phyloP scores from a whole-genome alignment of 2,797 vertebrate species.

The Pseudomugil tenellus region DNA sequence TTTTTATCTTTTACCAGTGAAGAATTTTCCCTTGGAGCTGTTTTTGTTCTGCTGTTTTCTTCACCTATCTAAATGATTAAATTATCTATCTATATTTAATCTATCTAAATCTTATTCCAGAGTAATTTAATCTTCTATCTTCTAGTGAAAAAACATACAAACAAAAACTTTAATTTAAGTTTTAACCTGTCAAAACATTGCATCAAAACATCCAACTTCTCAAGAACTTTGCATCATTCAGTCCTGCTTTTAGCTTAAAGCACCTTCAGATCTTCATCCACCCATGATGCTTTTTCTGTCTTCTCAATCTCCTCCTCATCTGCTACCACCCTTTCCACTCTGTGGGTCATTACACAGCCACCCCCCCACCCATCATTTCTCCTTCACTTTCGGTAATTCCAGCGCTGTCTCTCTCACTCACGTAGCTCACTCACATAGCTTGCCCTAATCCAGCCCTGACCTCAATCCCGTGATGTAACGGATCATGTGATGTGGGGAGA shows the following conservation, averaged over 20 bases:
- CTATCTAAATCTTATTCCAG: no score
- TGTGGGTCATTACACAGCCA: no score
- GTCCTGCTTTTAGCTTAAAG: slow-evolving; percentile 47
- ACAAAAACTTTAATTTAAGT: neutral
- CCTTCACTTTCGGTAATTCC: slow-evolving; percentile 72
- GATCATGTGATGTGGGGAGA: slow-evolving; percentile 79
- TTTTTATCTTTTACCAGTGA: no score
- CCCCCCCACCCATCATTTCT: slow-evolving; percentile 25
- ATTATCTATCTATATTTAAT: no score
- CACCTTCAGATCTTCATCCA: slow-evolving; percentile 22
- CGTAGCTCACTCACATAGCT: slow-evolving; percentile 44
- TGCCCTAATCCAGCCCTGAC: slow-evolving; percentile 84
- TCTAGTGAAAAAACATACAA: neutral
- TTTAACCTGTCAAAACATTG: no score
- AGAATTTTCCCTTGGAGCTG: no score
- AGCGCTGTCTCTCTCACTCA: slow-evolving; percentile 56
- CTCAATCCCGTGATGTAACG: slow-evolving; percentile 88
- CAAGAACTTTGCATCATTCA: slow-evolving; percentile 33
- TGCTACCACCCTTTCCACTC: slow-evolving; percentile 25
- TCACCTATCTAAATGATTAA: no score
- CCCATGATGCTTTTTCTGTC: slow-evolving; percentile 35
- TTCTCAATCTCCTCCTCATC: slow-evolving; percentile 35
- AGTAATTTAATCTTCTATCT: slow-evolving; percentile 1
- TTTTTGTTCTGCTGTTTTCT: no score
- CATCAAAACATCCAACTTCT: slow-evolving; percentile 31